These are phyloP conservation scores for Melanotaenia maccullochi DNA, from an alignment of 2,797 vertebrate genomes.

Conservation along the genomic window DNA sequence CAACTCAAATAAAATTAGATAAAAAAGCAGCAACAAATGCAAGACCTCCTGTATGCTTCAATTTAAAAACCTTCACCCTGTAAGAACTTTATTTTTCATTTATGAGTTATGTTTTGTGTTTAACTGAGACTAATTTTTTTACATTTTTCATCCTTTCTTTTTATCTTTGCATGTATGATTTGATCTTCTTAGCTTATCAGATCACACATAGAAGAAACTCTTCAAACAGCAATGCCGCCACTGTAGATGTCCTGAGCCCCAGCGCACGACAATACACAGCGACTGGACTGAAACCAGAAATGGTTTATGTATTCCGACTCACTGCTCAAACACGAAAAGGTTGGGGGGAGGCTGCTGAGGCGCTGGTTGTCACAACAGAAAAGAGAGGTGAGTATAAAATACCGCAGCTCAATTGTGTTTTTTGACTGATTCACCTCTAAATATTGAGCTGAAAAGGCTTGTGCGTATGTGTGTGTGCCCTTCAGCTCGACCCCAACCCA, in stretches of 20 bases:
- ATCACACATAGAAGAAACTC: slow-evolving; percentile 92
- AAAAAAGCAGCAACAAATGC: slow-evolving; percentile 1
- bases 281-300: slow-evolving; percentile 87
- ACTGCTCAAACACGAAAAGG: slow-evolving; percentile 96
- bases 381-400: slow-evolving; percentile 88
- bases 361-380: slow-evolving; percentile 95
- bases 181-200: slow-evolving; percentile 88
- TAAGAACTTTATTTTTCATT: neutral
- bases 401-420: slow-evolving; percentile 1
- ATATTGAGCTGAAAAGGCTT: slow-evolving; percentile 22
- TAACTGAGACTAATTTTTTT: neutral
- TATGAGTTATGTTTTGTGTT: slow-evolving; percentile 18
- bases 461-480: slow-evolving; percentile 17
- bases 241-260: slow-evolving; percentile 90
- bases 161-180: slow-evolving; percentile 10
- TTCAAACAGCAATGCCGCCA: slow-evolving; percentile 83
- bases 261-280: slow-evolving; percentile 91
- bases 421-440: slow-evolving; percentile 24
- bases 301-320: slow-evolving; percentile 94
- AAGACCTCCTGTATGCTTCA: neutral
- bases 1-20: slow-evolving; percentile 12
- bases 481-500: slow-evolving; percentile 92
- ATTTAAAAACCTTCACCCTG: neutral
- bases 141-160: neutral
- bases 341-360: slow-evolving; percentile 95